These are phyloP conservation scores for Acleris literana DNA, from an alignment of 2,888 invertebrate species.

Conservation along the genomic window DNA sequence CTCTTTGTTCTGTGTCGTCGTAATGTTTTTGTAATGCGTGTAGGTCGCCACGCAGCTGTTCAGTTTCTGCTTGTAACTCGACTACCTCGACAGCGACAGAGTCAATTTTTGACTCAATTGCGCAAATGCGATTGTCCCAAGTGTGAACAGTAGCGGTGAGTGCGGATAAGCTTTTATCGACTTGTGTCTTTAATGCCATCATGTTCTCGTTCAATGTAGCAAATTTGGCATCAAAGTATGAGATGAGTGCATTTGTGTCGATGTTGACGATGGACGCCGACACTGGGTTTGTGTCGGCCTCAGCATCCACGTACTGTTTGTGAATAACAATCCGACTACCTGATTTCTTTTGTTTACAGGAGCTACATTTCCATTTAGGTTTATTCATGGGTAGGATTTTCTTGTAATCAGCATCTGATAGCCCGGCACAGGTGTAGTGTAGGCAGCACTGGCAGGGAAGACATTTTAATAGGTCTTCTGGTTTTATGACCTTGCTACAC, in stretches of 20 bases:
- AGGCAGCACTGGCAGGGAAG: not conserved
- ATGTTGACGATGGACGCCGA: not conserved
- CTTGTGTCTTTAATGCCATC: not conserved
- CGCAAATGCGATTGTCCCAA: not conserved
- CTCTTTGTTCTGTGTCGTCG: conserved; percentile 17
- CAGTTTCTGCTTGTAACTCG: not conserved
- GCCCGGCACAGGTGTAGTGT: not conserved
- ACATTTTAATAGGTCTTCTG: not conserved
- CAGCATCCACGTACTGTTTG: not conserved
- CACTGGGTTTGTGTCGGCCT: not conserved
- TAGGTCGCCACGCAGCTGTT: not conserved
- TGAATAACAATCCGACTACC: not conserved
- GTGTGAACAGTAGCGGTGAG: not conserved
- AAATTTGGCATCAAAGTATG: not conserved
- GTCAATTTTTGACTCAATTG: not conserved
- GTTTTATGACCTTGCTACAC: not conserved
- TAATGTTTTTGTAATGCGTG: not conserved
- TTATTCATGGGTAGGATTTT: conserved; percentile 8
- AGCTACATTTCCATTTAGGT: conserved; percentile 7
- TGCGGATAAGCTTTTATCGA: not conserved
- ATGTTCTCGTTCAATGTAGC: not conserved
- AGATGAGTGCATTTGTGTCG: not conserved
- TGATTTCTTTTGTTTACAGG: not conserved
- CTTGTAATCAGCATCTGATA: conserved; percentile 1
- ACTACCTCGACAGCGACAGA: not conserved